Conservation (phyloP, 2,888 invertebrate genomes). For the Plebejus melissa region DNA sequence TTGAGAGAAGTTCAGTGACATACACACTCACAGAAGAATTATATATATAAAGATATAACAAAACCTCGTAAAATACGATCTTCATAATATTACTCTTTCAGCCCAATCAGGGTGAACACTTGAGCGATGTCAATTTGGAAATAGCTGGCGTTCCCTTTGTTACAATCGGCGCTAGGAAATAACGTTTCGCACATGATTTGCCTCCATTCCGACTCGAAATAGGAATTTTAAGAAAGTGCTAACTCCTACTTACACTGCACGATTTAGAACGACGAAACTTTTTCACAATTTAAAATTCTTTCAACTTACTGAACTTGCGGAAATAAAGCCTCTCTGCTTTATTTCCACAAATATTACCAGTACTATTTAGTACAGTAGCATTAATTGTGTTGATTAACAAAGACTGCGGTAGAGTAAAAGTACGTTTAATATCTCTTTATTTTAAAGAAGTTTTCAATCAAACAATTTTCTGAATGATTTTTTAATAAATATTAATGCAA, state of each 20-base stretch:
- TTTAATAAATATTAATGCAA: too few relatives aligned
- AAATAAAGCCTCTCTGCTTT: neutral
- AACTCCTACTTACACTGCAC: neutral
- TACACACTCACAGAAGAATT: too few relatives aligned
- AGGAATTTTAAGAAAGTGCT: conserved; percentile 15
- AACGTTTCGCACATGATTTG: conserved; percentile 23
- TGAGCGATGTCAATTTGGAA: conserved; percentile 20
- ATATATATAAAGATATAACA: neutral
- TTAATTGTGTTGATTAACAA: neutral
- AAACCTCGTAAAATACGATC: neutral
- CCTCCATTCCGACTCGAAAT: conserved; percentile 3
- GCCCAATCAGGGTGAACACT: neutral
- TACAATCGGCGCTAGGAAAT: conserved; percentile 6
- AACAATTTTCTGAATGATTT: too few relatives aligned
- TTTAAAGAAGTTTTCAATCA: too few relatives aligned
- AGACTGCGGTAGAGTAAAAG: neutral
- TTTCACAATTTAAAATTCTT: conserved; percentile 9
- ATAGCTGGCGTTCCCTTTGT: conserved; percentile 7
- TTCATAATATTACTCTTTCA: neutral
- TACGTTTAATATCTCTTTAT: neutral
- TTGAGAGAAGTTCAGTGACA: too few relatives aligned
- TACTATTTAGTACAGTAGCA: neutral
- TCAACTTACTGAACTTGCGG: neutral
- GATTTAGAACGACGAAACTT: neutral
- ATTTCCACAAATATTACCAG: neutral